Evolutionary conservation across 2,888 invertebrate genomes (phyloP).

Genomic region (Hyposoter didymator): DNA sequence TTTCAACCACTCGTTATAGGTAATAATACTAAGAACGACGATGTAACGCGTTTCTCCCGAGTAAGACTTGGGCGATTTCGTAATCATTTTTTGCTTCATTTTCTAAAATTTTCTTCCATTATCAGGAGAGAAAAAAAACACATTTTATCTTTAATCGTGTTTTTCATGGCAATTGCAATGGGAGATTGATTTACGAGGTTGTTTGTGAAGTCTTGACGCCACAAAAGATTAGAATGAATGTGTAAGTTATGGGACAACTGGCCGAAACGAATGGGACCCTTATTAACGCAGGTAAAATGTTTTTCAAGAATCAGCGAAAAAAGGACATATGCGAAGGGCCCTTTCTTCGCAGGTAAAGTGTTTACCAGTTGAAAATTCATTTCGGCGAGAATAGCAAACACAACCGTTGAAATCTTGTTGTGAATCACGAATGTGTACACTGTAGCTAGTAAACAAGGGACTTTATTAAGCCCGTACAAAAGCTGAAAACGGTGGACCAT

Average conservation of each 20-base stretch:
- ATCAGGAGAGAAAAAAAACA: neutral
- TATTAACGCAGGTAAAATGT: slow-evolving; percentile 63
- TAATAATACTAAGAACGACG: slow-evolving; percentile 30
- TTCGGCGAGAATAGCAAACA: neutral
- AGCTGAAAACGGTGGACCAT: neutral
- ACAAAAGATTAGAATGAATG: neutral
- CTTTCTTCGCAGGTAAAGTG: slow-evolving; percentile 61
- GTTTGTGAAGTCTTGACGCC: slow-evolving; percentile 4
- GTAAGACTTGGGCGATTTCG: neutral
- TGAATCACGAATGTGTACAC: slow-evolving; percentile 45
- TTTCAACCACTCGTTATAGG: slow-evolving; percentile 8
- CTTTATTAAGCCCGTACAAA: slow-evolving; percentile 4
- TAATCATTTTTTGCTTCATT: neutral
- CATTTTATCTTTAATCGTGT: neutral
- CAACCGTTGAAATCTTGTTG: slow-evolving; percentile 37
- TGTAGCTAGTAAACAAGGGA: neutral
- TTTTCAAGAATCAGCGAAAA: slow-evolving; percentile 41
- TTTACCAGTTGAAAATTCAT: slow-evolving; percentile 58
- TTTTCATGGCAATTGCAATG: neutral
- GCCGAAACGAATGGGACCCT: neutral
- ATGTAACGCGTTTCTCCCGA: slow-evolving; percentile 24
- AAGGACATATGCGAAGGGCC: slow-evolving; percentile 7
- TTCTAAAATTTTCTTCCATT: neutral
- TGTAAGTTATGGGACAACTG: slow-evolving; percentile 9
- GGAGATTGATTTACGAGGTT: neutral